Evolutionary conservation across 2,888 invertebrate genomes (phyloP).

Genomic region (Lepas anatifera): DNA sequence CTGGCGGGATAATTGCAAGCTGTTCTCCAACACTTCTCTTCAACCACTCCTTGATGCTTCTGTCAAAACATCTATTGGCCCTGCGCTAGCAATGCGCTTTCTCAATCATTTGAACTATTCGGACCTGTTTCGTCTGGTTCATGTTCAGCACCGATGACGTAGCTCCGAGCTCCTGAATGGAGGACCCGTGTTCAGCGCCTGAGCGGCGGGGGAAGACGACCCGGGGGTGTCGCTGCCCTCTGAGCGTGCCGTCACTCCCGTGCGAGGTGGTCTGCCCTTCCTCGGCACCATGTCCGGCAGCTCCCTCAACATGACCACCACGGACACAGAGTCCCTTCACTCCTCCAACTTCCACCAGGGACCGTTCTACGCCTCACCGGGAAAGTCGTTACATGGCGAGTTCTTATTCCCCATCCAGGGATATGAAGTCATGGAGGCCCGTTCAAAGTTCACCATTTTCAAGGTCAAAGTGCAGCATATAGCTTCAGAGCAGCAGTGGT

Average conservation of each 20-base stretch:
- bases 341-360: slow-evolving; percentile 3
- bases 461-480: slow-evolving; percentile 21
- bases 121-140: too few species aligned
- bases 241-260: background rate
- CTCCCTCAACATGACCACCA: background rate
- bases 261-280: background rate
- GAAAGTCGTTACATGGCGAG: background rate
- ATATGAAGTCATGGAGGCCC: slow-evolving; percentile 21
- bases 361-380: background rate
- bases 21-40: too few species aligned
- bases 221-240: too few species aligned
- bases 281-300: slow-evolving; percentile 7
- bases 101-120: too few species aligned
- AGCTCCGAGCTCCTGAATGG: too few species aligned
- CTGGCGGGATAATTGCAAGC: too few species aligned
- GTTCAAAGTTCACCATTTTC: slow-evolving; percentile 21
- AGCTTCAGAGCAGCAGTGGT: slow-evolving; percentile 20
- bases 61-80: too few species aligned
- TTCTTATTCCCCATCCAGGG: slow-evolving; percentile 22
- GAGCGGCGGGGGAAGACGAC: too few species aligned
- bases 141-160: too few species aligned
- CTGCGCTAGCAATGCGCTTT: too few species aligned
- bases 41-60: too few species aligned
- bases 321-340: background rate
- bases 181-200: too few species aligned